Evolutionary conservation across 2,113 vertebrate species (phyloP).

Genomic region (Apodemus sylvaticus): DNA sequence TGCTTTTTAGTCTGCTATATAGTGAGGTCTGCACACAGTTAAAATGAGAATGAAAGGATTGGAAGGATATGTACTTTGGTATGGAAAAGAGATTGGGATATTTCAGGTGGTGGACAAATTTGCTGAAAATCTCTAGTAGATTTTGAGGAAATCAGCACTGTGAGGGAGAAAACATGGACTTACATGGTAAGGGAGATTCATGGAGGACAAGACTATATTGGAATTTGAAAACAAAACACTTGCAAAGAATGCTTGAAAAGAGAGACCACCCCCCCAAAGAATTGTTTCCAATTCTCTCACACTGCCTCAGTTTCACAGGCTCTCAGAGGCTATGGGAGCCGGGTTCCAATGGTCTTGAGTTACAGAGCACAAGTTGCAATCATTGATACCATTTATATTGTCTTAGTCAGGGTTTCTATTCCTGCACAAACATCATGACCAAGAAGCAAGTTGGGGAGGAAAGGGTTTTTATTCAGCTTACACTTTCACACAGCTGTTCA

Average conservation of each 20-base stretch:
- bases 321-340: not conserved
- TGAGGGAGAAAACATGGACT: not conserved
- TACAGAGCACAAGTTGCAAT: not conserved
- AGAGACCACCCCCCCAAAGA: too few species aligned
- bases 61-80: not conserved
- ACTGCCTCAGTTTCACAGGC: not conserved
- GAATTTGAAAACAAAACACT: not conserved
- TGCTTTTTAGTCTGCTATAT: too few species aligned
- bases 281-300: not conserved
- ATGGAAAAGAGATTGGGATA: not conserved
- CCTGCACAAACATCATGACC: too few species aligned
- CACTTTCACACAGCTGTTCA: too few species aligned
- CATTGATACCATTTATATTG: not conserved
- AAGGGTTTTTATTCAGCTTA: too few species aligned
- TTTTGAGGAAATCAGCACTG: not conserved
- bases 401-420: too few species aligned
- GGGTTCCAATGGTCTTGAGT: not conserved
- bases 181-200: not conserved
- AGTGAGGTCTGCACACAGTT: too few species aligned
- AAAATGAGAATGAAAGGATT: not conserved
- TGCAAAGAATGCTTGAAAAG: not conserved
- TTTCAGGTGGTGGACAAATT: not conserved
- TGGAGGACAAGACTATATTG: not conserved
- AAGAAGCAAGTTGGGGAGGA: too few species aligned
- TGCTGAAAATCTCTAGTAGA: too few species aligned